Evolutionary conservation across 2,113 vertebrate species (phyloP), one percentile per base, ranked within the genome.

Genomic region (Tricholaema leucomelas): DNA sequence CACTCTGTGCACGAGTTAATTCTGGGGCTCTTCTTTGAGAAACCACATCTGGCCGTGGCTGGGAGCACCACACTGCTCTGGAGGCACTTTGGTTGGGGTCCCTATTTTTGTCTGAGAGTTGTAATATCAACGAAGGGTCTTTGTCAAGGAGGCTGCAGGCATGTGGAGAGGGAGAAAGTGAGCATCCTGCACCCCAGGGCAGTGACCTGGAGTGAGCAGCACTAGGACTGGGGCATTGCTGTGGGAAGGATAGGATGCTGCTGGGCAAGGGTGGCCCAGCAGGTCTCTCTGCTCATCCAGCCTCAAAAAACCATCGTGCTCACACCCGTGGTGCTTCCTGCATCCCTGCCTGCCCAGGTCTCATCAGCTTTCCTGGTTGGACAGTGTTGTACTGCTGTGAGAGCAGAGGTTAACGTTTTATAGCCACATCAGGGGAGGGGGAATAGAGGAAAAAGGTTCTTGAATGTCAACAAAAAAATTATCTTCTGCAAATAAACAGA

Each of bases 401-500:
- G 64, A 69, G 42, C 36, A 15, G 63, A 65, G 28, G 50, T 54
- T 74, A 60, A 79, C 2, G 0, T 60, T 90, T 87, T 13, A 50
- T 40, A 73, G 74, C 56, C 66, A 4, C 40, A 25, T 8, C 28
- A 72, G 64, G 24, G 15, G 48, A 79, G 28, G 31, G 55, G 69
- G 21, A 58, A 63, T 7, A 50, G 58, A 93, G 83, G 84, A 87
- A 92, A 82, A 89, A 76, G 40, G 65, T 91, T 94, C 86, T 95
- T 2, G 6, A 87, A 76, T n/a, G 73, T 91, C 94, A 93, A 94
- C 91, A 92, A 84, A 92, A 90, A 81, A 81, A 79, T 64, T 54
- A 73, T 83, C 73, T 85, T 81, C 75, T 63, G 65, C 81, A 96
- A 97, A 96, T 66, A 95, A 95, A 96, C 66, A 88, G 78, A 9